Percentiles rank a stretch among this genome's conserved stretches.
These are phyloP conservation scores for Limnephilus lunatus DNA, from an alignment of 2,888 invertebrate species.

Conservation along the genomic window DNA sequence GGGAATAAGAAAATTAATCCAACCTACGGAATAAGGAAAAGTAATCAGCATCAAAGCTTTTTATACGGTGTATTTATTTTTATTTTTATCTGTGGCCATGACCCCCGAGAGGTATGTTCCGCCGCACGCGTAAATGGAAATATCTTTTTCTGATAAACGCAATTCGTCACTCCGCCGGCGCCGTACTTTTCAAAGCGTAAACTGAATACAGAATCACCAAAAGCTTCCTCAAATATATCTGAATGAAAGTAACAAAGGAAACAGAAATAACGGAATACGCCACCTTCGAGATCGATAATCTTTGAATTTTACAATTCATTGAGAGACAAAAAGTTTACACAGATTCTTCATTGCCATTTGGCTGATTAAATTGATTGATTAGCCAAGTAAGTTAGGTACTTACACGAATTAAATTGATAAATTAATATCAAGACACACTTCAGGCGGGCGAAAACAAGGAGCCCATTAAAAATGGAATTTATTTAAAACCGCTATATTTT, in stretches of 20 bases:
- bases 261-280: not conserved
- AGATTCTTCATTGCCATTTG: not conserved
- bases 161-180: constrained; percentile 48
- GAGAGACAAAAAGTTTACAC: not conserved
- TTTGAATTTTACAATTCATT: not conserved
- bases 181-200: constrained; percentile 41
- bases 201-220: constrained; percentile 30
- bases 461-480: too few relatives aligned
- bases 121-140: constrained; percentile 37
- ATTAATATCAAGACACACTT: too few relatives aligned
- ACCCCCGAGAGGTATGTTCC: not conserved
- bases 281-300: not conserved
- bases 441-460: too few relatives aligned
- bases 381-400: too few relatives aligned
- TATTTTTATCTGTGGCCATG: not conserved
- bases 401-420: too few relatives aligned
- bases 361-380: not conserved
- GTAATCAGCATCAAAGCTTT: not conserved
- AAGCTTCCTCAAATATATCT: not conserved
- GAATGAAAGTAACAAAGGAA: not conserved
- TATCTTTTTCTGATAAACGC: constrained; percentile 28
- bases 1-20: not conserved
- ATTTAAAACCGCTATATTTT: too few relatives aligned
- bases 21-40: not conserved
- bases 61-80: not conserved